A percentile compares a stretch with the other conserved stretches of the same genome.
Evolutionary conservation across 2,797 vertebrate species (phyloP).

Genomic region (Decapterus maruadsi): DNA sequence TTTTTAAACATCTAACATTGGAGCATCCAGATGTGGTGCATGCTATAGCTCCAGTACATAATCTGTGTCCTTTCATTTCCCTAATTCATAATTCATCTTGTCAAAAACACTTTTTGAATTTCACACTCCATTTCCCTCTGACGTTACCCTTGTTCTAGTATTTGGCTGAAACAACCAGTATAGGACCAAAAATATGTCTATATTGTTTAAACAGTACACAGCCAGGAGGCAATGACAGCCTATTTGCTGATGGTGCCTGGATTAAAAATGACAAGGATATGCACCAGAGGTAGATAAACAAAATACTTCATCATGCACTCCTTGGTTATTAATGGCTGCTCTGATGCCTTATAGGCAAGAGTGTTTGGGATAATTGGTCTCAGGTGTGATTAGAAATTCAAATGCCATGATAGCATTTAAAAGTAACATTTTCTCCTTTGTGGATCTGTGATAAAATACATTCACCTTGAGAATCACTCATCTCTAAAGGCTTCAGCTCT

Average conservation of each 20-base stretch:
- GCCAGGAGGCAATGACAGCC: not conserved
- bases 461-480: slow-evolving; percentile 19
- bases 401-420: slow-evolving; percentile 63
- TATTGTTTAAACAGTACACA: slow-evolving; percentile 11
- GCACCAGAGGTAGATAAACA: slow-evolving; percentile 73
- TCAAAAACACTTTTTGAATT: slow-evolving; percentile 47
- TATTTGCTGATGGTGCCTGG: slow-evolving; percentile 41
- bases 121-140: slow-evolving; percentile 57
- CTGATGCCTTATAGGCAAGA: slow-evolving; percentile 49
- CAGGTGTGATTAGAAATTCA: slow-evolving; percentile 75
- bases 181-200: not conserved
- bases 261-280: slow-evolving; percentile 75
- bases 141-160: slow-evolving; percentile 26
- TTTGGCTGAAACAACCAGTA: slow-evolving; percentile 23
- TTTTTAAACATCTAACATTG: not conserved
- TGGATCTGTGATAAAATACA: slow-evolving; percentile 36
- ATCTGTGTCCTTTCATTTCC: slow-evolving; percentile 6
- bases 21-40: slow-evolving; percentile 9
- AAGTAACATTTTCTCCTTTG: slow-evolving; percentile 43
- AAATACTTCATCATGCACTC: slow-evolving; percentile 74
- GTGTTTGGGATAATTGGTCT: slow-evolving; percentile 75
- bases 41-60: not conserved
- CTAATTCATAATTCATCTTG: slow-evolving; percentile 55
- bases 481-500: slow-evolving; percentile 6
- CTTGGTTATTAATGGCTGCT: slow-evolving; percentile 67